These are phyloP conservation scores for Eurois occulta DNA, from an alignment of 2,888 invertebrate genomes.

Conservation along the genomic window DNA sequence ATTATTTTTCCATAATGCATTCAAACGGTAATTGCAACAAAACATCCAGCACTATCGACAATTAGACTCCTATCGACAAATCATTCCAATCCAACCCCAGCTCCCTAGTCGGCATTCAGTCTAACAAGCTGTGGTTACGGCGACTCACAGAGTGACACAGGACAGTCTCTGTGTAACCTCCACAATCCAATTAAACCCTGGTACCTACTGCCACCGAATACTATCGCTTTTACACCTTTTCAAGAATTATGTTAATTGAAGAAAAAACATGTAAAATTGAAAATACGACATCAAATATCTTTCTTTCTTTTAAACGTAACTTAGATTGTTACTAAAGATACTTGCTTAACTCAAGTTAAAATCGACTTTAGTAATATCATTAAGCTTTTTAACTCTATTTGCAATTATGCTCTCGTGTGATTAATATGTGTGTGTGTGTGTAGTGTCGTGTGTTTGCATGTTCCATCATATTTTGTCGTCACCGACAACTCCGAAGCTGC, in stretches of 20 bases:
- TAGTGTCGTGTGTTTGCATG: too few relatives aligned
- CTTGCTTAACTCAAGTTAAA: too few relatives aligned
- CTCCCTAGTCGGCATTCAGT: background rate
- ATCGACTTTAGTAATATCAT: background rate
- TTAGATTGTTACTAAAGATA: too few relatives aligned
- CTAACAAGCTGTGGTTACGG: conserved; percentile 10
- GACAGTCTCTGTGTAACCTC: conserved; percentile 11
- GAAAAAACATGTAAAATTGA: too few relatives aligned
- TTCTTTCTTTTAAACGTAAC: too few relatives aligned
- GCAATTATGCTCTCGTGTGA: background rate
- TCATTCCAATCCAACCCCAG: background rate
- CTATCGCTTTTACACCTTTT: background rate
- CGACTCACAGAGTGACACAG: conserved; percentile 1
- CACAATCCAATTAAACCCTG: conserved; percentile 45
- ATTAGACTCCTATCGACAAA: background rate
- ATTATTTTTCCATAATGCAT: background rate
- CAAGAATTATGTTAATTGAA: too few relatives aligned
- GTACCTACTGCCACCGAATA: conserved; percentile 12
- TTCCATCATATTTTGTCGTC: too few relatives aligned
- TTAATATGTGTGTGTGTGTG: too few relatives aligned
- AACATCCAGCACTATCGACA: conserved; percentile 14
- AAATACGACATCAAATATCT: too few relatives aligned
- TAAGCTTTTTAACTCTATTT: background rate
- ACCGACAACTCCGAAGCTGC: too few relatives aligned
- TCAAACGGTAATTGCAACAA: background rate